Evolutionary conservation across 2,797 vertebrate species (phyloP), one percentile per base, ranked within the genome.

Genomic region (Corythornis leucogaster): DNA sequence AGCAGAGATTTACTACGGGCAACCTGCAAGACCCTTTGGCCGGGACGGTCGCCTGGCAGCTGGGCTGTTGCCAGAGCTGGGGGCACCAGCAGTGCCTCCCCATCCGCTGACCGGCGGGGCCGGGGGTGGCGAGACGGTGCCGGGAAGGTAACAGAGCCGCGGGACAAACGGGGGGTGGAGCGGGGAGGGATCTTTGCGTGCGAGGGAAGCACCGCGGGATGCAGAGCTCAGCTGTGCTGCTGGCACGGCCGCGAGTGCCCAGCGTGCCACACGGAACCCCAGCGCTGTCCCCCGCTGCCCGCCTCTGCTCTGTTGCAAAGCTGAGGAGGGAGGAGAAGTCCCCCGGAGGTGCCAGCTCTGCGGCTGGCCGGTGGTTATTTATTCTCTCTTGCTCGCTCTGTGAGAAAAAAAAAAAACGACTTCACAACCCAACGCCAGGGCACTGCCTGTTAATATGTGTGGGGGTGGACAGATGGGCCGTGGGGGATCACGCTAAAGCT

Each of bases 1-100:
- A 97, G 74, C 98, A 98, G 64, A 97, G 96, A 73, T 92, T 96
- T 81, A 12, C 67, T 81, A 12, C 67, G 40, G 98, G 98, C 92
- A 92, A 67, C 74, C 97, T 92, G 67, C 94, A 21, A 18, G 97
- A 98, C 12, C 82, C 98, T 3, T 78, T 93, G 17, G 48, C 97
- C 0, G 92, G 97, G 11, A 88, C 97, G 2, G 95, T 97, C 17
- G 87, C 98, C 53, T 99, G 99, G 98, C 98, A 98, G 70, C 97
- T 98, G 94, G 96, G 98, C 83, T 97, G 96, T 74, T 89, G 98
- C 92, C 98, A 98, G 96, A 97, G 98, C 70, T 78, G 97, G 3
- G 97, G 96, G 14, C 95, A 94, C 46, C 97, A 98, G 87, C 98
- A 97, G 90, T 85, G 97, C 80, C 96, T 98, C 71, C 93, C 97